Evolutionary conservation across 2,888 invertebrate species (phyloP).

Genomic region (Ganaspis brasiliensis): DNA sequence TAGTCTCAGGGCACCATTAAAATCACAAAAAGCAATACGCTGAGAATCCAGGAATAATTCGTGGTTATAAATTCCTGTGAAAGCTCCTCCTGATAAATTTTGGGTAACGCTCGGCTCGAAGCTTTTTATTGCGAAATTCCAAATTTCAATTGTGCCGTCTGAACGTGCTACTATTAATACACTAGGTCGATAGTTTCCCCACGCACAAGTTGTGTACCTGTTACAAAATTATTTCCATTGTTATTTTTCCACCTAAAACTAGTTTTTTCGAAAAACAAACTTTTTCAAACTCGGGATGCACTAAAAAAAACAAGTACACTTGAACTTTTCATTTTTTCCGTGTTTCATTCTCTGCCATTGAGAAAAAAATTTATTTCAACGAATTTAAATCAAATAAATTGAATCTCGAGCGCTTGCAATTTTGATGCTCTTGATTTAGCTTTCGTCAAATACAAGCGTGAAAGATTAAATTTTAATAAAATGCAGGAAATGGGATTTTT

Average conservation of each 20-base stretch:
- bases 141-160: constrained; percentile 90
- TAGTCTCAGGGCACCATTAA: constrained; percentile 86
- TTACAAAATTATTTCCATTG: too few species aligned
- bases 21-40: constrained; percentile 86
- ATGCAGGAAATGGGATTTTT: too few species aligned
- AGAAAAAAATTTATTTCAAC: background rate
- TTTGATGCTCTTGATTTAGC: too few species aligned
- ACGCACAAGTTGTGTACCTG: constrained; percentile 85
- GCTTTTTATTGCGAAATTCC: constrained; percentile 88
- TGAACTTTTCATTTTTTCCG: background rate
- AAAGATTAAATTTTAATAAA: too few species aligned
- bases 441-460: too few species aligned
- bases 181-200: constrained; percentile 90
- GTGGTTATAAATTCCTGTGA: constrained; percentile 85
- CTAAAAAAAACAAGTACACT: too few species aligned
- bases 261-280: too few species aligned
- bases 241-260: too few species aligned
- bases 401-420: too few species aligned
- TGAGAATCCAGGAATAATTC: constrained; percentile 83
- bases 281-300: too few species aligned
- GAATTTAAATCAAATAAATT: too few species aligned
- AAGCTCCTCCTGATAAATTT: constrained; percentile 81
- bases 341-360: too few species aligned
- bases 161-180: constrained; percentile 87
- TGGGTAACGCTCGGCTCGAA: constrained; percentile 87